Evolutionary conservation across 2,113 vertebrate genomes (phyloP), one percentile per base, ranked within the genome.

Genomic region (Upupa epops): DNA sequence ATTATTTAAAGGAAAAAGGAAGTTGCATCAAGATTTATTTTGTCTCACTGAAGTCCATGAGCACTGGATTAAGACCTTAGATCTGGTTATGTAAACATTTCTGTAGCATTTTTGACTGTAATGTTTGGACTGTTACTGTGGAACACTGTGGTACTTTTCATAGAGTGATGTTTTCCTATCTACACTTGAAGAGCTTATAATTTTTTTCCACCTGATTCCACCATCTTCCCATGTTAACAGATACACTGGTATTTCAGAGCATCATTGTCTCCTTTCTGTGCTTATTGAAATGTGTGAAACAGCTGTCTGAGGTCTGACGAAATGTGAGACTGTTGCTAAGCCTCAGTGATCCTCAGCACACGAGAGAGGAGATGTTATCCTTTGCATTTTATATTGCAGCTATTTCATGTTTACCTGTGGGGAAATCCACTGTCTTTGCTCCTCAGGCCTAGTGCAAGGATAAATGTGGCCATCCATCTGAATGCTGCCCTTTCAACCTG

Each of bases 51-150:
- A 88, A 86, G 86, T 82, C 77, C n/a, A 1, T 37, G 70, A 90
- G 70, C 74, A 40, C 46, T 90, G 90, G 83, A 94, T 94, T 94
- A 94, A 72, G 76, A 71, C 69, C 78, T 88, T 59, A 89, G 89
- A 89, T 95, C 88, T 2, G 9, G 69, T 89, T 95, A 90, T 32
- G 26, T 89, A 95, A 94, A 94, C 76, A 80, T 80, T 95, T 86
- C 93, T 83, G 83, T 78, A 88, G 71, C 82, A 48, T 83, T 89
- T 94, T 91, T 91, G 85, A 54, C 76, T 64, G 64, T 63, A 64
- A 36, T 75, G 11, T 93, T 93, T 91, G 90, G 36, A n/a, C 36
- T 78, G 80, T 91, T 91, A 88, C 83, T 93, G 58, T 28, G 83
- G 83, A 92, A 71, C 8, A 1, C 79, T 61, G 73, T 59, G 58